A percentile compares a stretch with the other conserved stretches of the same genome.
Evolutionary conservation across 2,888 invertebrate genomes (phyloP).

Genomic region (Theristus sp.): DNA sequence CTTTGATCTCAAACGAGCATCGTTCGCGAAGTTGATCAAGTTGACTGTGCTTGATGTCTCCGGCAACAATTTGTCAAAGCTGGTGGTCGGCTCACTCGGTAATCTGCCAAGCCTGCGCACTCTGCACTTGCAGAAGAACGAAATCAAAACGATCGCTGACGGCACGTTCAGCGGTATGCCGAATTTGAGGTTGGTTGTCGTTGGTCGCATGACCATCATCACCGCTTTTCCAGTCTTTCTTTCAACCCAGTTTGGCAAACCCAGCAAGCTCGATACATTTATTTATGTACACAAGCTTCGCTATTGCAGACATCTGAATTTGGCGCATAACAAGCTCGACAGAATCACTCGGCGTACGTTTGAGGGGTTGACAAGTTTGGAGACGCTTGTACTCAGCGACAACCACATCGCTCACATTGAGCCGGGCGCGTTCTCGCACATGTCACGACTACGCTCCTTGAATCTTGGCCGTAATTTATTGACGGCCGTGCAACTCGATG

Average conservation of each 20-base stretch:
- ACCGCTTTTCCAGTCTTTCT: no score
- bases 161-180: constrained; percentile 16
- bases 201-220: no score
- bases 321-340: constrained; percentile 29
- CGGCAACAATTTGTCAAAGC: constrained; percentile 13
- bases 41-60: constrained; percentile 13
- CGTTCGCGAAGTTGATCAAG: constrained; percentile 3
- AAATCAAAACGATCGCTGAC: constrained; percentile 26
- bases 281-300: no score
- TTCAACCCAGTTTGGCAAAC: no score
- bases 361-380: constrained; percentile 20
- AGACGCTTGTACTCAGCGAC: constrained; percentile 14
- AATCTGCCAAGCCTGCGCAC: constrained; percentile 12
- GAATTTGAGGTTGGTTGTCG: constrained; percentile 18
- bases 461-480: constrained; percentile 32
- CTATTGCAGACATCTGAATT: no score
- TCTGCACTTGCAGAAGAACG: constrained; percentile 28
- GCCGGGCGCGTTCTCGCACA: constrained; percentile 13
- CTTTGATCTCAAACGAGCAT: not conserved
- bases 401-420: constrained; percentile 14
- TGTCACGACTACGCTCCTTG: constrained; percentile 20
- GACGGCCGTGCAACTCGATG: constrained; percentile 8
- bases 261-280: no score
- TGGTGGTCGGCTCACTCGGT: not conserved
- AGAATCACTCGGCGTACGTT: constrained; percentile 22